Evolutionary conservation across 2,797 vertebrate genomes (phyloP).

Genomic region (Furcifer pardalis): DNA sequence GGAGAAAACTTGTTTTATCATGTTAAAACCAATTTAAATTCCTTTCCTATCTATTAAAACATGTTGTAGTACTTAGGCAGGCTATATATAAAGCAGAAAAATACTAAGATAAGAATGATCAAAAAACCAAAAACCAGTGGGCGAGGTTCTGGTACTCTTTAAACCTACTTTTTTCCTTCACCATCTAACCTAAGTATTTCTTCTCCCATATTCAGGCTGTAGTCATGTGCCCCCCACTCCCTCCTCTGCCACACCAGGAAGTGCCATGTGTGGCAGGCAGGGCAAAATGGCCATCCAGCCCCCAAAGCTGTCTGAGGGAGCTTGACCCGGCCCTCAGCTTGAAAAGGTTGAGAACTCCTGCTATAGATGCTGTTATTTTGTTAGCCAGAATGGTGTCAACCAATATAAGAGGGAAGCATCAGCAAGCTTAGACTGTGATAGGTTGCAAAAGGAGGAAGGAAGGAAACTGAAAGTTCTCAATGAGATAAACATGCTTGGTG

Average conservation of each 20-base stretch:
- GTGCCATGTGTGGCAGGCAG: no score
- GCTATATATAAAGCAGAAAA: constrained; percentile 61
- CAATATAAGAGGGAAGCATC: neutral
- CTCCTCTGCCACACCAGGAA: no score
- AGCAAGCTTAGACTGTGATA: neutral
- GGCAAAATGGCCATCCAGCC: no score
- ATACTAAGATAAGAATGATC: constrained; percentile 57
- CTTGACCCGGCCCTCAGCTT: no score
- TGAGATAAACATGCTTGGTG: neutral
- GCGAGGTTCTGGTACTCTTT: constrained; percentile 33
- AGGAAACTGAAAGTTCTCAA: neutral
- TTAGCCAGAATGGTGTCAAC: neutral
- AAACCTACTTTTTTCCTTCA: constrained; percentile 26
- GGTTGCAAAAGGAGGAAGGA: neutral
- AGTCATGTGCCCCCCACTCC: no score
- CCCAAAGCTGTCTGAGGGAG: no score
- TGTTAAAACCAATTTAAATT: constrained; percentile 33
- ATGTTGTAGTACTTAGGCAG: constrained; percentile 59
- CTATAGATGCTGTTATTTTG: neutral
- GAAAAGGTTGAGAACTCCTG: no score
- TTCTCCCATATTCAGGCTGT: neutral
- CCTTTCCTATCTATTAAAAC: constrained; percentile 70
- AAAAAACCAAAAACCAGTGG: constrained; percentile 59
- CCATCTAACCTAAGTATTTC: neutral
- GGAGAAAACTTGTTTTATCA: constrained; percentile 41